Conservation (phyloP, 2,113 vertebrate species). For the Aviceda subcristata region DNA sequence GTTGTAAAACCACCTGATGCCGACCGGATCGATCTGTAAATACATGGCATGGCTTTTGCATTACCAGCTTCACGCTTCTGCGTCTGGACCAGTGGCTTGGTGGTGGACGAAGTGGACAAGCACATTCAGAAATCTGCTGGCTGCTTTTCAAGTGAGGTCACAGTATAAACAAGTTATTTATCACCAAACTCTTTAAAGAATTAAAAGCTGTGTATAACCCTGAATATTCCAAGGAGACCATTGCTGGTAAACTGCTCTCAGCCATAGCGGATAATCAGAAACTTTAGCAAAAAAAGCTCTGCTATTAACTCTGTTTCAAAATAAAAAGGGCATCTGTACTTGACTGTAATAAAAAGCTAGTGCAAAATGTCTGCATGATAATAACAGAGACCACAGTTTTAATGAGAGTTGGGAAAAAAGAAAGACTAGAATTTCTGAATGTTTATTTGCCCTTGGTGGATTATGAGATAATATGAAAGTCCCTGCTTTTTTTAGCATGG, state of each 20-base stretch:
- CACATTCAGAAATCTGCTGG: not conserved
- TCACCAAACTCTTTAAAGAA: not conserved
- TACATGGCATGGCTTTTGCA: not conserved
- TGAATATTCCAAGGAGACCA: not conserved
- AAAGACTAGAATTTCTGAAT: not conserved
- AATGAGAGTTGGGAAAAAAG: not conserved
- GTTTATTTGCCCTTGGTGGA: constrained; percentile 25
- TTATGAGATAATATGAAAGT: not conserved
- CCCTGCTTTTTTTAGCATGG: not conserved
- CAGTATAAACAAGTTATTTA: not conserved
- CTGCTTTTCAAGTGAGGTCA: not conserved
- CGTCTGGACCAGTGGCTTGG: not conserved
- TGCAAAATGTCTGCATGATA: not conserved
- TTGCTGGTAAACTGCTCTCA: constrained; percentile 17
- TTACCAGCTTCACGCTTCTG: not conserved
- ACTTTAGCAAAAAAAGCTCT: not conserved
- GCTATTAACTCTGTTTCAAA: not conserved
- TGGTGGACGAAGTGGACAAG: not conserved
- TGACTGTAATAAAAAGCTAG: not conserved
- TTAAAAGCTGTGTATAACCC: constrained; percentile 21
- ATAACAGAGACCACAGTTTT: not conserved
- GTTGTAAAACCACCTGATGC: not conserved
- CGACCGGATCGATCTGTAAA: not conserved
- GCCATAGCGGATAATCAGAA: not conserved
- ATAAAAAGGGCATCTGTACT: constrained; percentile 7